A percentile compares a stretch with the other conserved stretches of the same genome.
Evolutionary conservation across 2,113 vertebrate genomes (phyloP).

Genomic region (Rostratula benghalensis): DNA sequence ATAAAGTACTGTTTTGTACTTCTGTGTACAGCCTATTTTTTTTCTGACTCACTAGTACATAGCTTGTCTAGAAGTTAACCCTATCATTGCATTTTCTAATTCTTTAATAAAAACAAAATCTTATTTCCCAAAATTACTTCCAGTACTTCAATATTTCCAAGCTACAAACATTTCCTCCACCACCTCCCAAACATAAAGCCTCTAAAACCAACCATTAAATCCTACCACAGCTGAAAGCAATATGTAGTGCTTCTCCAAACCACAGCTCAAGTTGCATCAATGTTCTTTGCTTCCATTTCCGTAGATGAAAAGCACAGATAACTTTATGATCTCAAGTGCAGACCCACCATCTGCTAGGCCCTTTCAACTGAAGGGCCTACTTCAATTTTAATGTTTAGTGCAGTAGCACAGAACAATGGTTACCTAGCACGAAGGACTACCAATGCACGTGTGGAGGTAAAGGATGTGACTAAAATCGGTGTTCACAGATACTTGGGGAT

Average conservation of each 20-base stretch:
- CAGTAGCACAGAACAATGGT: not conserved
- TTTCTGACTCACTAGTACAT: not conserved
- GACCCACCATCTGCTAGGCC: not conserved
- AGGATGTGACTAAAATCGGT: not conserved
- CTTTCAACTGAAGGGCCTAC: not conserved
- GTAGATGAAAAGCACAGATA: fast-evolving
- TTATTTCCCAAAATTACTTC: not conserved
- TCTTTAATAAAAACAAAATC: not conserved
- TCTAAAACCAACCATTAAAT: not conserved
- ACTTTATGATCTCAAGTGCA: not conserved
- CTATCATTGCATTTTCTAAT: not conserved
- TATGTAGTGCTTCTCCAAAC: not conserved
- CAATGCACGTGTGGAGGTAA: fast-evolving
- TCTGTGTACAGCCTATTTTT: not conserved
- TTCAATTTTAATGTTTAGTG: not conserved
- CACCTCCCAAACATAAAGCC: not conserved
- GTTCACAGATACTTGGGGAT: not conserved
- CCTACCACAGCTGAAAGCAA: not conserved
- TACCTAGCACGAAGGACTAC: not conserved
- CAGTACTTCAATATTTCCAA: not conserved
- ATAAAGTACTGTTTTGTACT: not conserved
- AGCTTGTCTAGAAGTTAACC: not conserved
- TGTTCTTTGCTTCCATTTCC: not conserved
- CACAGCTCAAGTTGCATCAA: not conserved
- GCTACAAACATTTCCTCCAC: fast-evolving